Evolutionary conservation across 92 coral and sea anemone genomes (phyloP).

Genomic region (Blastomussa wellsi): DNA sequence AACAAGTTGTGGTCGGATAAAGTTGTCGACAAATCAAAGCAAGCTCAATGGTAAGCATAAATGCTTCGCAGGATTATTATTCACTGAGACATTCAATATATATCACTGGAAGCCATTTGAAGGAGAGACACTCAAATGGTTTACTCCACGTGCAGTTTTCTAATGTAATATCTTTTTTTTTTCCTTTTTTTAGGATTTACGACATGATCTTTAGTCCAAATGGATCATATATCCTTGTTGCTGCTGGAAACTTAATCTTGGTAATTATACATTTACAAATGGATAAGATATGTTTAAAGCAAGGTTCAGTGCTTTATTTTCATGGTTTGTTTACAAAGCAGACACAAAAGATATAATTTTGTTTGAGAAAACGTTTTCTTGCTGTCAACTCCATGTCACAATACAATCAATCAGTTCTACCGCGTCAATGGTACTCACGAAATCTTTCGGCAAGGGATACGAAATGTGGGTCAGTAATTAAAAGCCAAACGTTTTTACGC

Average conservation of each 20-base stretch:
- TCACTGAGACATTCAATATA: background rate
- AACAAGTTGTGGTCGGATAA: slow-evolving; percentile 82
- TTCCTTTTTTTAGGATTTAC: slow-evolving; percentile 72
- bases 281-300: background rate
- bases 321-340: slow-evolving; percentile 10
- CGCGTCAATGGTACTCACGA: background rate
- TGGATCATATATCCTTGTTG: slow-evolving; percentile 74
- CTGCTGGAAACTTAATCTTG: slow-evolving; percentile 93
- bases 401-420: background rate
- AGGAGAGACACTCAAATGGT: background rate
- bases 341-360: slow-evolving; percentile 1
- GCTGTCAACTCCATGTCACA: slow-evolving; percentile 35
- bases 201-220: slow-evolving; percentile 82
- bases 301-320: background rate
- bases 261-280: slow-evolving; percentile 45
- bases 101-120: slow-evolving; percentile 5
- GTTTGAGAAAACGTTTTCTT: background rate
- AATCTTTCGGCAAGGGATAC: background rate
- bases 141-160: background rate
- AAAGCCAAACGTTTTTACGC: background rate
- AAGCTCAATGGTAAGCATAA: slow-evolving; percentile 69
- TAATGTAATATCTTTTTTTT: background rate
- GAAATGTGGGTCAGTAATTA: background rate
- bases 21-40: slow-evolving; percentile 70
- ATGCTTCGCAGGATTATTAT: background rate